Evolutionary conservation across 2,888 invertebrate species (phyloP).

Genomic region (Aphelenchoides bicaudatus): DNA sequence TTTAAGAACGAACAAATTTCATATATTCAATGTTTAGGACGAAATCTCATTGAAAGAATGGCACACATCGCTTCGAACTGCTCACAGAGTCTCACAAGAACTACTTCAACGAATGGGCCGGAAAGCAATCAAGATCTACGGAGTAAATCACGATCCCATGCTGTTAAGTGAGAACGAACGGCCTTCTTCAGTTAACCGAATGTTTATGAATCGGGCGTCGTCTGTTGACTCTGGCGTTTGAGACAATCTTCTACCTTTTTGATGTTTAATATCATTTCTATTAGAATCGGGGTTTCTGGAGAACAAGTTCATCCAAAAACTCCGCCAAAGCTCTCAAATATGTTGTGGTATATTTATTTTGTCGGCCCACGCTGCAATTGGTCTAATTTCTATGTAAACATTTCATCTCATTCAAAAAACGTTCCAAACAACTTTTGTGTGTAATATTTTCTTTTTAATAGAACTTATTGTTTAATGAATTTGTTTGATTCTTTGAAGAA

Average conservation of each 20-base stretch:
- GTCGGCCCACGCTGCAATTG: too few relatives aligned
- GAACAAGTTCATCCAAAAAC: too few relatives aligned
- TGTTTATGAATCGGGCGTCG: constrained; percentile 55
- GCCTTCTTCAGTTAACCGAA: constrained; percentile 53
- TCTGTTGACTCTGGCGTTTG: constrained; percentile 57
- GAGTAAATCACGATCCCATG: constrained; percentile 68
- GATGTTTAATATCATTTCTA: too few relatives aligned
- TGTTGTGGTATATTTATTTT: too few relatives aligned
- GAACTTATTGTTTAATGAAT: too few relatives aligned
- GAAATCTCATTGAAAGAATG: constrained; percentile 98
- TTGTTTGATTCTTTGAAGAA: too few relatives aligned
- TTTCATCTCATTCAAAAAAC: too few relatives aligned
- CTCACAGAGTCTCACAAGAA: constrained; percentile 91
- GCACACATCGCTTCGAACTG: constrained; percentile 87
- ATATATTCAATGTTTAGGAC: constrained; percentile 65
- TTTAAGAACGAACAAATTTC: constrained; percentile 9
- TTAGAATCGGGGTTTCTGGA: too few relatives aligned
- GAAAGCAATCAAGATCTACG: constrained; percentile 97
- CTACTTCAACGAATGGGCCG: constrained; percentile 93
- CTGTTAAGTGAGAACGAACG: constrained; percentile 55
- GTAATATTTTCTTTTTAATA: too few relatives aligned
- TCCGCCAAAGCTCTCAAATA: too few relatives aligned
- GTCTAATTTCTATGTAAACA: too few relatives aligned
- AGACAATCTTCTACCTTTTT: constrained; percentile 9
- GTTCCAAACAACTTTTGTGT: too few relatives aligned